Conservation (phyloP, 2,888 invertebrate genomes). For the Tribolium freemani region DNA sequence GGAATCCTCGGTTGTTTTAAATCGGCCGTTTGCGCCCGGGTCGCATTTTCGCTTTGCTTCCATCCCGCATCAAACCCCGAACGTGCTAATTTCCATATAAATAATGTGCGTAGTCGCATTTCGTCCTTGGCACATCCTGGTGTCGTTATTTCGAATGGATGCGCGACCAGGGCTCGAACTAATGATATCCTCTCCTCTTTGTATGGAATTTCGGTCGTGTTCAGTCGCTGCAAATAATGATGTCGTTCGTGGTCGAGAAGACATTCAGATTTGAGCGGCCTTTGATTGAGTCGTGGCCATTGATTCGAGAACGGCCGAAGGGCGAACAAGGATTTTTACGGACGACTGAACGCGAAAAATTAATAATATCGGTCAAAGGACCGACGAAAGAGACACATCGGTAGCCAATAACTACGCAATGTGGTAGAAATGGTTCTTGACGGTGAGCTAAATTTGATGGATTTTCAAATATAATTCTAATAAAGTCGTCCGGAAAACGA, state of each 20-base stretch:
- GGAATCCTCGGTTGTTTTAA: background rate
- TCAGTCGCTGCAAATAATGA: constrained; percentile 44
- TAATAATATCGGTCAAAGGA: constrained; percentile 34
- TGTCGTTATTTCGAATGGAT: constrained; percentile 28
- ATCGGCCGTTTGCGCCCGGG: background rate
- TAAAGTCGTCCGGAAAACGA: too few species aligned
- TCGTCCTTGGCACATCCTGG: constrained; percentile 18
- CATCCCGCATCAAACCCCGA: background rate
- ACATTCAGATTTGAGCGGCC: constrained; percentile 39
- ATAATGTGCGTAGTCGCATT: constrained; percentile 11
- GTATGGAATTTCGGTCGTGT: constrained; percentile 41
- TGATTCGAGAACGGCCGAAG: constrained; percentile 40
- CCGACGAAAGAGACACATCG: background rate
- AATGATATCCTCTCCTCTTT: constrained; percentile 42
- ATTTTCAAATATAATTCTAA: background rate
- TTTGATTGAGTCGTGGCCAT: constrained; percentile 49
- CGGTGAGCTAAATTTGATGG: background rate
- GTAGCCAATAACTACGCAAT: background rate
- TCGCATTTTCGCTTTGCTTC: background rate
- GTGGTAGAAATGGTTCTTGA: background rate
- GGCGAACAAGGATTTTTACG: constrained; percentile 20
- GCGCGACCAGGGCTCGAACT: constrained; percentile 30
- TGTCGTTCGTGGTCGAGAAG: constrained; percentile 43
- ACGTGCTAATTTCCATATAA: constrained; percentile 29
- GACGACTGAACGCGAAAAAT: constrained; percentile 35